Evolutionary conservation across 2,888 invertebrate species (phyloP).

Genomic region (Sarcophaga caerulescens): DNA sequence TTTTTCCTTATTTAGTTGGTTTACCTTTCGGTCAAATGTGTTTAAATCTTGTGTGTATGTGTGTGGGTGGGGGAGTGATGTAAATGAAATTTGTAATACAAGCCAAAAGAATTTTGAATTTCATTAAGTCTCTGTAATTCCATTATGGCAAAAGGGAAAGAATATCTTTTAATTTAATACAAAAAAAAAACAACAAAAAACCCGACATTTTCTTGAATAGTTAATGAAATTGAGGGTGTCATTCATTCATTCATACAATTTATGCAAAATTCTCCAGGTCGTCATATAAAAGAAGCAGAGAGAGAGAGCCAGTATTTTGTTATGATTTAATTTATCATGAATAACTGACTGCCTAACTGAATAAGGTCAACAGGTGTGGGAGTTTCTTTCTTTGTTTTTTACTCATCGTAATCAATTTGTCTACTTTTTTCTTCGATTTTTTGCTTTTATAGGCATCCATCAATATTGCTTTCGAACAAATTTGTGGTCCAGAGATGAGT

Average conservation of each 20-base stretch:
- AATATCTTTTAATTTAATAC: not conserved
- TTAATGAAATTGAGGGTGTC: not conserved
- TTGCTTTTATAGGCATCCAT: not conserved
- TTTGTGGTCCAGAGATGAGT: not conserved
- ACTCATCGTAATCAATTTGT: not conserved
- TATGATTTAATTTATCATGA: not conserved
- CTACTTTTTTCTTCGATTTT: no score
- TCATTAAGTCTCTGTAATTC: not conserved
- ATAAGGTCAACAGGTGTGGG: not conserved
- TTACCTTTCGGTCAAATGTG: conserved; percentile 1
- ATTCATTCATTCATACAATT: not conserved
- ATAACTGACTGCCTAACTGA: not conserved
- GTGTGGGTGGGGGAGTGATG: not conserved
- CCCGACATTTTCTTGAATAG: not conserved
- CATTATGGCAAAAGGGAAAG: not conserved
- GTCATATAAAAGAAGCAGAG: no score
- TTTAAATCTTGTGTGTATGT: no score
- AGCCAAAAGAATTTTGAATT: not conserved
- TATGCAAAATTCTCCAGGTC: not conserved
- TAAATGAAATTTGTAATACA: not conserved
- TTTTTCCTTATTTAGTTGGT: conserved; percentile 16
- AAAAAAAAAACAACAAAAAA: not conserved
- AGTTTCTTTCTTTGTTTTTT: not conserved
- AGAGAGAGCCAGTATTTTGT: not conserved
- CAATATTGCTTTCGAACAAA: not conserved